phyloP scores from a whole-genome alignment of 2,888 invertebrate genomes.

The Hirtodrosophila histrioides region DNA sequence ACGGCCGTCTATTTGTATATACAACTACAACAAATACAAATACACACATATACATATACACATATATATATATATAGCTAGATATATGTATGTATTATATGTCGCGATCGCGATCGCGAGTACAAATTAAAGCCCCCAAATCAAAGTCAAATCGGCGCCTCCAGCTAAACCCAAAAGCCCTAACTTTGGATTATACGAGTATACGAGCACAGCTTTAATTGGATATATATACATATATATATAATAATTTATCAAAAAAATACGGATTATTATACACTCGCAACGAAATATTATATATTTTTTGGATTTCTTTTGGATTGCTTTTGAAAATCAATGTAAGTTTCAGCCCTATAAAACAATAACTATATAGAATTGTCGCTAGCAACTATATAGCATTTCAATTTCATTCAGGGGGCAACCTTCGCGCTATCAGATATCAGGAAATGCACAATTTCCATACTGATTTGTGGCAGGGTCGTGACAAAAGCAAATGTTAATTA shows the following conservation, averaged over 20 bases:
- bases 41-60: conserved; percentile 7
- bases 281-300: conserved; percentile 13
- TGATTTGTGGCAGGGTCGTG: conserved; percentile 63
- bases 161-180: not conserved
- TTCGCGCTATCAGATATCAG: conserved; percentile 34
- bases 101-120: conserved; percentile 63
- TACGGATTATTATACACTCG: conserved; percentile 47
- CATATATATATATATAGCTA: conserved; percentile 16
- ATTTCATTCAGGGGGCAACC: no score
- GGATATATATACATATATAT: conserved; percentile 34
- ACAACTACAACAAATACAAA: conserved; percentile 21
- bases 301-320: conserved; percentile 74
- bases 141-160: conserved; percentile 37
- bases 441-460: conserved; percentile 61
- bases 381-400: not conserved
- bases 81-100: conserved; percentile 18
- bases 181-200: conserved; percentile 62
- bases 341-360: conserved; percentile 30
- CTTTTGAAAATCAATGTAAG: conserved; percentile 84
- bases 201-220: conserved; percentile 36
- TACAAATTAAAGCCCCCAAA: conserved; percentile 39
- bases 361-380: conserved; percentile 1
- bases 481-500: conserved; percentile 54
- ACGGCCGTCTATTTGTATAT: conserved; percentile 51
- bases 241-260: conserved; percentile 6